Evolutionary conservation across 2,888 invertebrate genomes (phyloP).

Genomic region (Eretmocerus hayati): DNA sequence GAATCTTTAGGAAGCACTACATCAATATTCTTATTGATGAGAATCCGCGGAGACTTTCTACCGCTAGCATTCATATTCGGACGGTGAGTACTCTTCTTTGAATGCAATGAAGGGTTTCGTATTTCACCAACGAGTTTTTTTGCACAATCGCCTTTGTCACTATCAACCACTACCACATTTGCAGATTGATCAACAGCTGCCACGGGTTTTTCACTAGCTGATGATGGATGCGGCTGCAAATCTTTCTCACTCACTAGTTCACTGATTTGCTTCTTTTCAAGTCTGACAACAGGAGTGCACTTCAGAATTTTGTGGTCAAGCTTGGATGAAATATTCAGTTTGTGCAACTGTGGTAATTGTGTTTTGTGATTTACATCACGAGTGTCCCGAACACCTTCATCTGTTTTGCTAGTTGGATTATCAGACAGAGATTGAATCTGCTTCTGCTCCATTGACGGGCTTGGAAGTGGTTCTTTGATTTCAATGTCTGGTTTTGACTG

Average conservation of each 20-base stretch:
- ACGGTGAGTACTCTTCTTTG: slow-evolving; percentile 14
- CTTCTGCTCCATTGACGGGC: too few relatives aligned
- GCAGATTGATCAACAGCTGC: too few relatives aligned
- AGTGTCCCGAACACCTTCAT: too few relatives aligned
- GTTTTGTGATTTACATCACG: too few relatives aligned
- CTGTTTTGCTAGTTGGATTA: too few relatives aligned
- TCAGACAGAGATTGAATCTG: too few relatives aligned
- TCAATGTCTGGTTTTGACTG: too few relatives aligned
- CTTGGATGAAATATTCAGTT: slow-evolving; percentile 7
- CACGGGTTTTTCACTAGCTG: too few relatives aligned
- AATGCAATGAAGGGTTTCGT: slow-evolving; percentile 8
- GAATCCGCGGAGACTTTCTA: slow-evolving; percentile 5
- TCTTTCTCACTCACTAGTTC: too few relatives aligned
- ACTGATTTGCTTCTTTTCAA: background rate
- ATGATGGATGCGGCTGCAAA: too few relatives aligned
- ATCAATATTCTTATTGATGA: slow-evolving; percentile 13
- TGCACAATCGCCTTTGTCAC: background rate
- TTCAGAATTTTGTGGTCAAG: slow-evolving; percentile 11
- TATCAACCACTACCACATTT: background rate
- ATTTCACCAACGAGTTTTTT: background rate
- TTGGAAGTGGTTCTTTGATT: too few relatives aligned
- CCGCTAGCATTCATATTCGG: slow-evolving; percentile 7
- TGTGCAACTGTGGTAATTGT: too few relatives aligned
- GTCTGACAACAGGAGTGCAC: background rate
- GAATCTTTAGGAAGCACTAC: slow-evolving; percentile 13